Evolutionary conservation across 2,113 vertebrate species (phyloP), one percentile per base, ranked within the genome.

Genomic region (Pollimyrus isidori): DNA sequence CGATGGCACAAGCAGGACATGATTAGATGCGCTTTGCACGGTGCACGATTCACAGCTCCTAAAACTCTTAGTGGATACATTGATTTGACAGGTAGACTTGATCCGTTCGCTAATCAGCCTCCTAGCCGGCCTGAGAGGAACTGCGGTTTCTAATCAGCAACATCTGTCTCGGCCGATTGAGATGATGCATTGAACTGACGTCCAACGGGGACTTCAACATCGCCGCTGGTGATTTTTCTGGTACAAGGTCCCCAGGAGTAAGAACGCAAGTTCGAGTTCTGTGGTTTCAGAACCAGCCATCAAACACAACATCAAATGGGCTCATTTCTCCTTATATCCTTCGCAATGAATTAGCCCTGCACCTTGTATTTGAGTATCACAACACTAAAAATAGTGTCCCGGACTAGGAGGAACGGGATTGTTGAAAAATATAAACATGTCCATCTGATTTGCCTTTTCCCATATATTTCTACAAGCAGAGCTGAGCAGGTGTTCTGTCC

Each of bases 371-470:
- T 35, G 21, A 0, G 88, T 3, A 42, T 19, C 21, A 56, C 49
- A 42, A 21, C 26, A 19, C 45, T 21, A 17, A 45, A 7, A 35
- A 73, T 30, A 19, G 15, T 9, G 35, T 5, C 39, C 17, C 11
- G 5, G 21, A 69, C 53, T 11, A 50, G 13, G n/a, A 26, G 26
- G 35, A 53, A 17, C n/a, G 46, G n/a, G 19, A 26, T 69, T 76
- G 26, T 89, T 89, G 49, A 82, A 45, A 39, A 88, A 80, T 88
- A 76, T 65, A 88, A 39, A 82, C 21, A 17, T 26, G 49, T 89
- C 73, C 49, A 23, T 50, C 15, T 76, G 26, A 53, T 30, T 89
- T 26, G 50, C 21, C 17, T 83, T 46, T 19, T 39, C 15, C 88
- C 39, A 23, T 50, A 23, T 45, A 42, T 56, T 53, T 89, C 23